Percentiles rank a stretch among this genome's conserved stretches.
These are phyloP conservation scores for Psococerastis gibbosa DNA, from an alignment of 2,888 invertebrate species.

Conservation along the genomic window DNA sequence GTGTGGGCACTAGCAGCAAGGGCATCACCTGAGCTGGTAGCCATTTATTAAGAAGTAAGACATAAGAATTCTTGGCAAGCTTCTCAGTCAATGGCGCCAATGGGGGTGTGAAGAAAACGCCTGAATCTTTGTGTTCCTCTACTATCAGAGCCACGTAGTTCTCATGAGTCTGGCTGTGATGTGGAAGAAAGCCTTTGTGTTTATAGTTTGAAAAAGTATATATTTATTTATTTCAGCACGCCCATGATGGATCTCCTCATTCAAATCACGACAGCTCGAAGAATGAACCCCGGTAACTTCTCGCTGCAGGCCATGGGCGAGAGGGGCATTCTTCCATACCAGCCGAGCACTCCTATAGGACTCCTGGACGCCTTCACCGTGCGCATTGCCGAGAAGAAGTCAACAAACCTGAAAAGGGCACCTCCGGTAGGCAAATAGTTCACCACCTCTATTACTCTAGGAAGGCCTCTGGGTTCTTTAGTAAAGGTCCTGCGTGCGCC, in stretches of 20 bases:
- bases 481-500: no score
- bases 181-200: background rate
- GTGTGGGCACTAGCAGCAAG: no score
- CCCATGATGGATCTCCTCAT: slow-evolving; percentile 63
- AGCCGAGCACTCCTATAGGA: slow-evolving; percentile 55
- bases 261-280: slow-evolving; percentile 46
- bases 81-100: no score
- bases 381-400: slow-evolving; percentile 28
- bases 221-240: slow-evolving; percentile 39
- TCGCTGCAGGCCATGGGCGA: slow-evolving; percentile 42
- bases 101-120: no score
- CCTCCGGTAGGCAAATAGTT: slow-evolving; percentile 4
- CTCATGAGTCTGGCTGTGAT: no score
- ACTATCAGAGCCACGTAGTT: no score
- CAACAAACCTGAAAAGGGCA: slow-evolving; percentile 13
- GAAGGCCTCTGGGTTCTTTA: no score
- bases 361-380: slow-evolving; percentile 29
- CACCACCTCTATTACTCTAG: slow-evolving; percentile 17
- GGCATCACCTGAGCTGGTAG: no score
- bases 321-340: slow-evolving; percentile 42
- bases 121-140: no score
- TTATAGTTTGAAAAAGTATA: no score
- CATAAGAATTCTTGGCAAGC: no score
- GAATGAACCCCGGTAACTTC: slow-evolving; percentile 45
- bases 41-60: no score